Base-by-base conservation (phyloP, 2,113 vertebrate species). In the Phaethornis superciliosus region DNA sequence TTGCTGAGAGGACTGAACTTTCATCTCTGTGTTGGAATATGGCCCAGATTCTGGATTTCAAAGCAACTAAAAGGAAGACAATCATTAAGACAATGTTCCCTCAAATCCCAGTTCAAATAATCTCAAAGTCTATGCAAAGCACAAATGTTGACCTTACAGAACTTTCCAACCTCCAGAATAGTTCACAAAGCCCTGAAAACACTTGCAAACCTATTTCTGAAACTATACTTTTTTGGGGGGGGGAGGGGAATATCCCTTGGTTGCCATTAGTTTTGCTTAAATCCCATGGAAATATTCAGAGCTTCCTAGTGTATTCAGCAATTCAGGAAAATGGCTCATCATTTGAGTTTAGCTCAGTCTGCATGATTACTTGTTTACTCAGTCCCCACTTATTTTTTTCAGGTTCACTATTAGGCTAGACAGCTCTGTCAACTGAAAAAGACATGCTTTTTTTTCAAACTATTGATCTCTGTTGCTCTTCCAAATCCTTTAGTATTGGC, bases 401-500 rank as follows among this genome's bases (percentile, higher is more conserved):
- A 98, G 97, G 96, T 98, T 98, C 97, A 93, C 95, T 96, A 98
- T 95, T 95, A 96, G 97, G 94, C 97, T 94, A 98, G 97, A 97
- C 98, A 97, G 97, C 85, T 91, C 97, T 97, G 97, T 97, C 97
- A 97, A 97, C 97, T 98, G 97, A 96, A 98, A 98, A 97, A 98
- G 97, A 97, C 96, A 98, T 97, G 98, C 96, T 98, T 98, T 98
- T 40, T 40, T 98, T 98, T 97, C 97, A 97, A 98, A 97, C 97
- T 98, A 98, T 98, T 98, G 98, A 98, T 98, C 98, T 97, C 97
- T 96, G 96, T 98, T 98, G 97, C 97, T 98, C 96, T 98, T 96
- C 96, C 98, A 98, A 98, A 98, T 98, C 98, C 98, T 98, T 97
- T 98, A 97, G 97, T 98, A 98, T 98, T 98, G 97, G 98, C 97